Evolutionary conservation across 2,113 vertebrate genomes (phyloP).

Genomic region (Diadophis punctatus): DNA sequence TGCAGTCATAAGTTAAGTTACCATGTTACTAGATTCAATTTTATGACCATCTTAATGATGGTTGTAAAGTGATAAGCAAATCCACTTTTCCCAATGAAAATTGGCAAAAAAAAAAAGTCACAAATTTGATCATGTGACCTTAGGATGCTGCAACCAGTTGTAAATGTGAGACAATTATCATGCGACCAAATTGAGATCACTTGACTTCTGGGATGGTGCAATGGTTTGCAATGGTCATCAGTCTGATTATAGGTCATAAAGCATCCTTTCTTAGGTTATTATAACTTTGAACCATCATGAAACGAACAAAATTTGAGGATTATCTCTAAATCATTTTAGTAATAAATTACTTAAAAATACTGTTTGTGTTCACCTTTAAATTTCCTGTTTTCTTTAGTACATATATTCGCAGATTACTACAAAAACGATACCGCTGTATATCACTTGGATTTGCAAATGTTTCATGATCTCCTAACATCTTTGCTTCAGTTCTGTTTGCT

Average conservation of each 20-base stretch:
- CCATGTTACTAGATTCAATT: neutral
- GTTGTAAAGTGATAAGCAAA: neutral
- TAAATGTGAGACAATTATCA: neutral
- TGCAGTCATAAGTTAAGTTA: neutral
- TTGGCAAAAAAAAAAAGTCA: neutral
- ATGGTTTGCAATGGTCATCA: neutral
- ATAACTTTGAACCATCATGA: neutral
- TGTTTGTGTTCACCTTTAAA: neutral
- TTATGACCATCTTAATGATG: neutral
- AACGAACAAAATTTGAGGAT: neutral
- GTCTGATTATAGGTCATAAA: neutral
- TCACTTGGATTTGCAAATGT: slow-evolving; percentile 72
- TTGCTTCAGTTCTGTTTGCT: slow-evolving; percentile 74
- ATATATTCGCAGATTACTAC: slow-evolving; percentile 81
- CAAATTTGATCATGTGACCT: neutral
- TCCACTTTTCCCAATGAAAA: neutral
- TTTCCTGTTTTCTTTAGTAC: slow-evolving; percentile 66
- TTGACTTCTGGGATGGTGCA: neutral
- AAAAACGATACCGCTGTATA: slow-evolving; percentile 70
- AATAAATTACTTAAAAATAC: neutral
- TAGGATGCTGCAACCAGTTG: neutral
- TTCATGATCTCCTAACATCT: slow-evolving; percentile 75
- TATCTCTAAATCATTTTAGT: neutral
- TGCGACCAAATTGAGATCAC: neutral
- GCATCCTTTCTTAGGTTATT: neutral